Evolutionary conservation across 1,140 invertebrate species (phyloP), one percentile per base, ranked within the genome.

Genomic region (Calosoma granatense): DNA sequence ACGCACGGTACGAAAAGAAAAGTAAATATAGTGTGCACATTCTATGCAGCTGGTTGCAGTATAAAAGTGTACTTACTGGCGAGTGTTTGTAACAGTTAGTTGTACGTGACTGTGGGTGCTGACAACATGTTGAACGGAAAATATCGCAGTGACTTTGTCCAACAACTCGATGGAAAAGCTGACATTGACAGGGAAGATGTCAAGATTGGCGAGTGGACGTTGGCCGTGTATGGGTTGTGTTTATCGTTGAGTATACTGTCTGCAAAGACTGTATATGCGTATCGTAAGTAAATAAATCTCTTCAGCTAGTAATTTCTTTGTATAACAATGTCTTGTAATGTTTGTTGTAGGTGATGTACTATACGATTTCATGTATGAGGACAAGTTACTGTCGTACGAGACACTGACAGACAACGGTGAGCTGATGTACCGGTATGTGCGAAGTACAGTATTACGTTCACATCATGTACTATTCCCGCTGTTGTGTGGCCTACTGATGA

Each of bases 391-490:
- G 3, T 60, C 57, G 1, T 66, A 67, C 26, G 58, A 66, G 47
- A 57, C 59, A 15, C 22, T 67, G 9, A 56, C 60, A 1, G 59
- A 63, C 57, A 61, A 66, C 60, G 67, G 67, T 11, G 60, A 66
- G 21, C 59, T 66, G 6, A 64, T 68, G 63, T 61, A 65, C 6
- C 58, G 51, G 22, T 60, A 65, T 56, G 43, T 60, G 2, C 67
- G 65, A 65, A 61, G 58, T 54, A 62, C 55, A 56, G 61, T 57
- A 19, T 55, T 63, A n/a, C 61, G 56, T 54, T 67, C 59, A 54
- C 69, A 66, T 53, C 53, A 56, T 22, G 26, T 66, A 56, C 71
- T 68, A 67, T 60, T 70, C 19, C 69, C 71, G 14, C n/a, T 64
- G 3, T 6, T 70, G 4, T 70, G 69, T 60, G 71, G 70, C 0